Evolutionary conservation across 2,888 invertebrate species (phyloP), one percentile per base, ranked within the genome.

Genomic region (Napeogenes inachia): DNA sequence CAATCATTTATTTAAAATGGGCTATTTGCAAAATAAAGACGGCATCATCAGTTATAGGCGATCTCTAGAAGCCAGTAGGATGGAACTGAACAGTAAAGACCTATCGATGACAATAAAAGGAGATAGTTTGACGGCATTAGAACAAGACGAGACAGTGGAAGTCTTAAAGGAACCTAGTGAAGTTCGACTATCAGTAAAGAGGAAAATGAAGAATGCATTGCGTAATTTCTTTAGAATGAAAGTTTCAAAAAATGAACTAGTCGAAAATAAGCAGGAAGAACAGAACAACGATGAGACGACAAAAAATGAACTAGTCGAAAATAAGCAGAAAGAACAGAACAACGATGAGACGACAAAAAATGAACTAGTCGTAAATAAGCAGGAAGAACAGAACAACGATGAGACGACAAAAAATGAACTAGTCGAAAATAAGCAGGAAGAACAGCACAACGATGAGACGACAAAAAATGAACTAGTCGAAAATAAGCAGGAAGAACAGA

Each of bases 1-100:
- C 21, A 59, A 60, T 2, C 61, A 65, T 5, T 66, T 75, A 2
- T 73, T 74, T 2, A 64, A 64, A 1, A 64, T 70, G 3, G 70
- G 70, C 4, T 45, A 71, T 0, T 50, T 68, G 21, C 75, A 71
- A 50, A 73, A 78, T 56, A 71, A 71, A 30, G 70, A 69, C 8
- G 80, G 78, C 47, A 78, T 81, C 55, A 69, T 77, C 3, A 71
- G 70, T 54, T 75, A 76, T 62, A 71, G 75, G 32, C 60, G 71
- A 0, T 73, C 74, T 10, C 69, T 76, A 30, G 67, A 71, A 32
- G 61, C 38, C 13, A 69, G 57, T 46, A 68, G 65, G 12, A 42
- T 61, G n/a, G 71, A 74, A 45, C 56, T 71, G 3, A 65, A 62
- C 21, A 64, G 30, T 30, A 67, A 59, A 47, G 70, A 69, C 12